Evolutionary conservation across 2,888 invertebrate genomes (phyloP), one percentile per base, ranked within the genome.

Genomic region (Schizaphis graminum): DNA sequence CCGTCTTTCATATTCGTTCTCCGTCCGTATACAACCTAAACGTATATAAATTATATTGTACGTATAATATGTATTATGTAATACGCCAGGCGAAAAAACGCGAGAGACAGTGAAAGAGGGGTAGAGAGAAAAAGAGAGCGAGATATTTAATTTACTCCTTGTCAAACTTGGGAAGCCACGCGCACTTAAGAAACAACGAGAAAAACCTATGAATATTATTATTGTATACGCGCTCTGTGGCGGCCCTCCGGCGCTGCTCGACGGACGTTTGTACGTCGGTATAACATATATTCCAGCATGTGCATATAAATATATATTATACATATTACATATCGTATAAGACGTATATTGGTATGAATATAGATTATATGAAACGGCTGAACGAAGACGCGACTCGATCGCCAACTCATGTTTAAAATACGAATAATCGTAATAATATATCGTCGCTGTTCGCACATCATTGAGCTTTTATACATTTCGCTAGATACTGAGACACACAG

Each of bases 111-210:
- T 26, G 11, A 4, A n/a, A 61, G 56, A 28, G 13, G 1, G 49
- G 47, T 24, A 21, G 11, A 24, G 24, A 84, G 53, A 53, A 53
- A 53, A 53, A 21, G 53, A 67, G 85, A 57, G 35, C 49, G 35
- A 92, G 61, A 93, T 86, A 93, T 93, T 93, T 93, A 93, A 93
- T 93, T 93, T 90, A 93, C 93, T 93, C 85, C 93, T 90, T 93
- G 93, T 93, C 93, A 93, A 61, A 85, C 56, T 47, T 16, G 24
- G 47, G 88, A 87, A 67, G 67, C 67, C 86, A 24, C 92, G 28
- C 11, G 13, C 56, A 67, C 41, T 77, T 53, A 92, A 89, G 49
- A 44, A 41, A 57, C 67, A n/a, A 49, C 77, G 86, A 44, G 61
- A 61, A 61, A 92, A 92, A 67, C 49, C 92, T 67, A 92, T 92